Percentiles rank a stretch among this genome's conserved stretches.
phyloP scores from a whole-genome alignment of 2,888 invertebrate genomes.

The Sabatieria punctata region DNA sequence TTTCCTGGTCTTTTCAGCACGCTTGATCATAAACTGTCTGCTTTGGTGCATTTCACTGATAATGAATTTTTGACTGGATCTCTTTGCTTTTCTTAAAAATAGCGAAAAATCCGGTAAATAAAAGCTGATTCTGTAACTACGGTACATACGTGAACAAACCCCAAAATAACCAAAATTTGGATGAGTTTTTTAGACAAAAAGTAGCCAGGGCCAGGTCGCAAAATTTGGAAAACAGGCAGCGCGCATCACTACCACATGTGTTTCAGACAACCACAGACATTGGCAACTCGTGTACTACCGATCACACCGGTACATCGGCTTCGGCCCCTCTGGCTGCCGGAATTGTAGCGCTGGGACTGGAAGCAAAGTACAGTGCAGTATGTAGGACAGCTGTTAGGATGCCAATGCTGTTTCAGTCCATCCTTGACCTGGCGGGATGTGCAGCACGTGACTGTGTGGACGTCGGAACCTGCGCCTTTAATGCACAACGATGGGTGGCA shows the following conservation, averaged over 20 bases:
- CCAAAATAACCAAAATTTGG: no score
- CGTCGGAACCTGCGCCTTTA: constrained; percentile 56
- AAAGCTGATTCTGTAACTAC: no score
- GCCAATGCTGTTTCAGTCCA: constrained; percentile 43
- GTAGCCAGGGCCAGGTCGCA: no score
- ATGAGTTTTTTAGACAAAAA: no score
- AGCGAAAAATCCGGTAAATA: no score
- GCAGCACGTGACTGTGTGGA: constrained; percentile 71
- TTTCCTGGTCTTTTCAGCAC: no score
- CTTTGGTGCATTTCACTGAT: no score
- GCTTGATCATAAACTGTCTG: no score
- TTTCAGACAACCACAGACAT: constrained; percentile 66
- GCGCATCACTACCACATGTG: background rate
- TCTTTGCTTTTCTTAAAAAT: no score
- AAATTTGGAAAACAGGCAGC: no score
- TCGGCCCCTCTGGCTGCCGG: constrained; percentile 81
- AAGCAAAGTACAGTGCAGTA: constrained; percentile 59
- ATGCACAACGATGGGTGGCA: constrained; percentile 55
- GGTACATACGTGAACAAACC: no score
- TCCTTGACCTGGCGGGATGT: constrained; percentile 72
- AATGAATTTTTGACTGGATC: no score
- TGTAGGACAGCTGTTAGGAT: background rate
- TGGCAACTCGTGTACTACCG: constrained; percentile 60
- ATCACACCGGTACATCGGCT: constrained; percentile 80
- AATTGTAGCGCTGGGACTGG: constrained; percentile 64